Evolutionary conservation across 2,888 invertebrate species (phyloP), one percentile per base, ranked within the genome.

Genomic region (Sphaeridia pumilis): DNA sequence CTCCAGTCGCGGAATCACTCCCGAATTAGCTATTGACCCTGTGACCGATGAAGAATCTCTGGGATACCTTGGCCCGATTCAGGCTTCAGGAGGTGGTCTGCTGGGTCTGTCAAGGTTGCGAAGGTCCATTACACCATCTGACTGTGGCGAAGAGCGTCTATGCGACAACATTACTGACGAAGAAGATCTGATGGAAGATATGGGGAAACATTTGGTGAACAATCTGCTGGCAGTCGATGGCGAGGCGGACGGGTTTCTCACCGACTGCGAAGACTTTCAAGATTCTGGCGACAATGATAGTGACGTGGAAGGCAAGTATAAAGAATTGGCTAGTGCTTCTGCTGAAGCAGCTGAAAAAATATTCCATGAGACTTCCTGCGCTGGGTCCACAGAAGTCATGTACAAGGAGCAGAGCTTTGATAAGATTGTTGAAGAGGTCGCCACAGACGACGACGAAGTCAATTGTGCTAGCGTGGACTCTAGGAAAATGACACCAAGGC

Each of bases 271-370:
- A 58, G 67, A 67, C 26, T 54, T 68, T 22, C 68, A 69, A 56
- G 67, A 67, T 22, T 69, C 69, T 12, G 68, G 64, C 21, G 68
- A 68, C 38, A 67, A 68, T 31, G 70, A 70, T 20, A 67, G 66
- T 52, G 59, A 58, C 14, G 52, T 43, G 48, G 57, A 57, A 53
- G 49, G 50, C 4, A 48, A 17, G 20, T 14, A 14, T 20, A 7
- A 17, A 20, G 38, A 48, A 21, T 31, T 55, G 4, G 53, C 48
- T 43, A 7, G 46, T 4, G 35, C 52, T 10, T 31, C 54, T 1
- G 54, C 46, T 4, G 46, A 25, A n/a, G 55, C 46, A 1, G 53
- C 56, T 1, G 56, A 58, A 4, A 46, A 49, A 38, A 56, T 57
- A 22, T 52, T 59, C 27, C 36, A 51, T 46, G 57, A 55, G 17